phyloP scores from a whole-genome alignment of 2,888 invertebrate species.

The Allophyes oxyacanthae region DNA sequence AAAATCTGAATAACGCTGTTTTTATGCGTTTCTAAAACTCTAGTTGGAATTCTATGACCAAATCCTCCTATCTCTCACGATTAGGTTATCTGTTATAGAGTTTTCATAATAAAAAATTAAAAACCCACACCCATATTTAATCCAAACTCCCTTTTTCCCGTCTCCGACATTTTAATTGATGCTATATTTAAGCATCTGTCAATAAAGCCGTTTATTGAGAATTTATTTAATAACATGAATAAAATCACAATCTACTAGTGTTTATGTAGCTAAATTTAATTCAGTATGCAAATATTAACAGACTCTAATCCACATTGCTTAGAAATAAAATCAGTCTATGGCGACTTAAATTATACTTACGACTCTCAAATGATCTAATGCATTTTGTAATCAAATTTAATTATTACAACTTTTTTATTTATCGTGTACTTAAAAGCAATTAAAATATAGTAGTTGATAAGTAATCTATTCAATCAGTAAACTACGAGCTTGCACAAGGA shows the following conservation, averaged over 20 bases:
- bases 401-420: slow-evolving; percentile 35
- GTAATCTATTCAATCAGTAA: slow-evolving; percentile 58
- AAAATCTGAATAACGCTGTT: no score
- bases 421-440: slow-evolving; percentile 38
- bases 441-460: slow-evolving; percentile 53
- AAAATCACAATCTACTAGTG: slow-evolving; percentile 7
- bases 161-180: no score
- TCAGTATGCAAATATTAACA: slow-evolving; percentile 18
- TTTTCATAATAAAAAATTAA: no score
- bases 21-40: no score
- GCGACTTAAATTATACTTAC: slow-evolving; percentile 21
- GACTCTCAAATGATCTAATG: slow-evolving; percentile 5
- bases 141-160: no score
- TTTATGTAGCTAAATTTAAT: slow-evolving; percentile 6
- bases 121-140: no score
- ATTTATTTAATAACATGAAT: background rate
- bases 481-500: slow-evolving; percentile 50
- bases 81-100: no score
- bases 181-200: no score
- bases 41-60: no score
- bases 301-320: slow-evolving; percentile 4
- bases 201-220: no score
- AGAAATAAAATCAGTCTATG: slow-evolving; percentile 18
- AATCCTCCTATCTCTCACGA: no score
- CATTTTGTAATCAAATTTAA: slow-evolving; percentile 36